phyloP scores from a whole-genome alignment of 2,113 vertebrate genomes.

The Panthera leo region DNA sequence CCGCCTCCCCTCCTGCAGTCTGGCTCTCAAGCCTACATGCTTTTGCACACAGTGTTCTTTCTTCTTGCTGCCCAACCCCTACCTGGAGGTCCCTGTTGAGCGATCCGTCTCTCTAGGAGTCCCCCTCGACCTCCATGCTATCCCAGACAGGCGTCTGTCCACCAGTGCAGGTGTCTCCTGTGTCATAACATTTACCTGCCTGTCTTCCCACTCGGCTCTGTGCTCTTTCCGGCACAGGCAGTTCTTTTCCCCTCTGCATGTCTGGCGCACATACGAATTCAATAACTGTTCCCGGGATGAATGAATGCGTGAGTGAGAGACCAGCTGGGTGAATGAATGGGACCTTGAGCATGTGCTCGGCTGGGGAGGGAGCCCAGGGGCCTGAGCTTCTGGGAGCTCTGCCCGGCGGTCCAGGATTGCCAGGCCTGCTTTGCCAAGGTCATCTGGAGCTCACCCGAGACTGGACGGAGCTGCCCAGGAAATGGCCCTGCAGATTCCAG shows the following conservation, averaged over 20 bases:
- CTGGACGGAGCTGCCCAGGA: background rate
- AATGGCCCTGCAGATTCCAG: background rate
- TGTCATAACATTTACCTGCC: background rate
- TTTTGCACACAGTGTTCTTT: background rate
- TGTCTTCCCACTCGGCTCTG: background rate
- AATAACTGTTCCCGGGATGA: background rate
- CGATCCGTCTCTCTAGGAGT: background rate
- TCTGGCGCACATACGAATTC: rapidly evolving
- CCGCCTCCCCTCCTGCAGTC: background rate
- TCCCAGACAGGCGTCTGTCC: too few species aligned
- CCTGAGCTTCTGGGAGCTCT: background rate
- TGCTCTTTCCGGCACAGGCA: background rate
- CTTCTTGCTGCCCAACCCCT: too few species aligned
- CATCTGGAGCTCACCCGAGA: background rate
- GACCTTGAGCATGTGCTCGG: background rate
- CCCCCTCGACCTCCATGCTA: rapidly evolving
- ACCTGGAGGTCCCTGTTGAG: background rate
- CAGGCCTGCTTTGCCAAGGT: background rate
- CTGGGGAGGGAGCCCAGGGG: background rate
- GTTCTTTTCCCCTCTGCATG: background rate
- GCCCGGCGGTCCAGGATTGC: background rate
- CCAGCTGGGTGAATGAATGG: background rate
- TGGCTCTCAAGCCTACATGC: rapidly evolving
- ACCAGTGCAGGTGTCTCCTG: background rate
- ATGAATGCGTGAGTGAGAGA: background rate